A percentile compares a stretch with the other conserved stretches of the same genome.
Conservation (phyloP, 2,888 invertebrate genomes). For the Amiota communis region DNA sequence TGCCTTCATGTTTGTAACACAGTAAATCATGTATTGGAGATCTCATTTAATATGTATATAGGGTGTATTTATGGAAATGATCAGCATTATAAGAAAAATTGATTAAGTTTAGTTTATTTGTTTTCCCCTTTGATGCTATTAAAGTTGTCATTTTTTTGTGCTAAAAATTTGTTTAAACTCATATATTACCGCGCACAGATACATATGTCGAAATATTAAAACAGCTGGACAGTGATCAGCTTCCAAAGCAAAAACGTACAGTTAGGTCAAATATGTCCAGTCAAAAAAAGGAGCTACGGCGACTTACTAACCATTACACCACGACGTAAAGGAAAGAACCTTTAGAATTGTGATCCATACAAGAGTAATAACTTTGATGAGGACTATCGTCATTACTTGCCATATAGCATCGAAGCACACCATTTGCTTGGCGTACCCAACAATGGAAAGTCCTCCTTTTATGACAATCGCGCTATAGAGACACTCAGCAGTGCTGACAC, state of each 20-base stretch:
- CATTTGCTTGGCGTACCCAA: constrained; percentile 60
- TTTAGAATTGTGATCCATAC: constrained; percentile 14
- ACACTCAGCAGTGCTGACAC: constrained; percentile 69
- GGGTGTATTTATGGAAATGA: too few relatives aligned
- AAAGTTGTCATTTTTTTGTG: too few relatives aligned
- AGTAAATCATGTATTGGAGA: too few relatives aligned
- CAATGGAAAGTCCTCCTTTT: constrained; percentile 56
- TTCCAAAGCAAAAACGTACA: constrained; percentile 27
- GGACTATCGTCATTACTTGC: constrained; percentile 56
- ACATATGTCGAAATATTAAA: constrained; percentile 70
- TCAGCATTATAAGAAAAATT: too few relatives aligned
- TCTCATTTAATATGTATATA: too few relatives aligned
- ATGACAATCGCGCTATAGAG: constrained; percentile 68
- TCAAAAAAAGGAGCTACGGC: constrained; percentile 67
- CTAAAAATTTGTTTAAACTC: background rate
- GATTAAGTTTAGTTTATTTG: background rate
- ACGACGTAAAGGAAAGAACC: constrained; percentile 60
- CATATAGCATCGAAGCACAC: constrained; percentile 65
- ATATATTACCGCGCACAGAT: too few relatives aligned
- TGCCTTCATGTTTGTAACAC: too few relatives aligned
- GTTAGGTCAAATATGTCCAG: constrained; percentile 44
- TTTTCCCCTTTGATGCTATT: too few relatives aligned
- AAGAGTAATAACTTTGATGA: constrained; percentile 34
- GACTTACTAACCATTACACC: constrained; percentile 68
- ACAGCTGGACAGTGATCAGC: constrained; percentile 42